phyloP scores from a whole-genome alignment of 2,888 invertebrate genomes.

The Cantharis lateralis region DNA sequence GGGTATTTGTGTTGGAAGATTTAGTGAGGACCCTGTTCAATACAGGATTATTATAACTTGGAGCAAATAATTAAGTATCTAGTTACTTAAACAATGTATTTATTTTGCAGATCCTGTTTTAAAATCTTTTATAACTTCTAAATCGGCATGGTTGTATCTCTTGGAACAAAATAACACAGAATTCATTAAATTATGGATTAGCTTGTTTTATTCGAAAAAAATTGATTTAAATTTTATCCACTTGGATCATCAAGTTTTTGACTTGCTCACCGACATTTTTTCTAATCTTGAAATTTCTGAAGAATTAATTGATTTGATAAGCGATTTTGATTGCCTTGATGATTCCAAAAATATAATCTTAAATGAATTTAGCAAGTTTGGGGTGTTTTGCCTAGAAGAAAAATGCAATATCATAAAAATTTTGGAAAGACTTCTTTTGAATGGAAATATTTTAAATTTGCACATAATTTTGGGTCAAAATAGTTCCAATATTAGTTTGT shows the following conservation, averaged over 20 bases:
- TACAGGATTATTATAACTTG: no score
- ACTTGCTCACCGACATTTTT: slow-evolving; percentile 60
- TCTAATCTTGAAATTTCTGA: slow-evolving; percentile 61
- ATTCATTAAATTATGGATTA: slow-evolving; percentile 66
- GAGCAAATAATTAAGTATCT: neutral
- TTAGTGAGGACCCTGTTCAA: no score
- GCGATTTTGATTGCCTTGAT: slow-evolving; percentile 58
- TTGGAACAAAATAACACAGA: slow-evolving; percentile 64
- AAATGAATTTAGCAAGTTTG: slow-evolving; percentile 66
- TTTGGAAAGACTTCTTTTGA: slow-evolving; percentile 65
- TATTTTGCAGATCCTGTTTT: slow-evolving; percentile 60
- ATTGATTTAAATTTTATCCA: neutral
- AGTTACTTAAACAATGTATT: neutral
- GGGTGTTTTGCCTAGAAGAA: slow-evolving; percentile 67
- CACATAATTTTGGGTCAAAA: slow-evolving; percentile 58
- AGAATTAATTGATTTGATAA: slow-evolving; percentile 63
- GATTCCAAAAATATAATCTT: slow-evolving; percentile 64
- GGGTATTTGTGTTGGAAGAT: no score
- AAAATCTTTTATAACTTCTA: slow-evolving; percentile 58
- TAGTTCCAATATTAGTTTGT: slow-evolving; percentile 48
- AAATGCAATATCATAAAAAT: slow-evolving; percentile 60
- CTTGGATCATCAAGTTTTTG: slow-evolving; percentile 49
- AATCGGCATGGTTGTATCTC: slow-evolving; percentile 66
- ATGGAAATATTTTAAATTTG: slow-evolving; percentile 60
- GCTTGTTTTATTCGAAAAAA: slow-evolving; percentile 58